These are phyloP conservation scores for Acanthis flammea DNA, from an alignment of 2,797 vertebrate species.

Conservation along the genomic window DNA sequence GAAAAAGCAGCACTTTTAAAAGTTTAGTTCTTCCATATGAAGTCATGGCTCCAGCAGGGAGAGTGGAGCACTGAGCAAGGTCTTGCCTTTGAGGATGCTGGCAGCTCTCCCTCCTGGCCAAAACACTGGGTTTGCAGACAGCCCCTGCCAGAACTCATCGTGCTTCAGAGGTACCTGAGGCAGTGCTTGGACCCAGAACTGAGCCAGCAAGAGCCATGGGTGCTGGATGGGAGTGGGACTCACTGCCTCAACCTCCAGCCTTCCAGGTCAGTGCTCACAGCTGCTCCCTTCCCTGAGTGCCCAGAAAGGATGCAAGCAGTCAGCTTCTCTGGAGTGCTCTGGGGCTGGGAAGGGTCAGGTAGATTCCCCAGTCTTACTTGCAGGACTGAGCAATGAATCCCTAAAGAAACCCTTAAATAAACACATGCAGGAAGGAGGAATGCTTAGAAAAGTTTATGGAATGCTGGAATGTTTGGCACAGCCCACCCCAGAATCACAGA, in stretches of 20 bases:
- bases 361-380: neutral
- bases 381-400: neutral
- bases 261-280: neutral
- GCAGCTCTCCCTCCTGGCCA: neutral
- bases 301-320: neutral
- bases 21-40: neutral
- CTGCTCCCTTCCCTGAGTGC: neutral
- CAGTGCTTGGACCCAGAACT: neutral
- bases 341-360: neutral
- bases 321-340: neutral
- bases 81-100: neutral
- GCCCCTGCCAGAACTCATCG: neutral
- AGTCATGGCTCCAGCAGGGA: neutral
- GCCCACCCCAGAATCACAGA: neutral
- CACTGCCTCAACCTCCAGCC: rapidly evolving
- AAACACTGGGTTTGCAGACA: neutral
- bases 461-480: neutral
- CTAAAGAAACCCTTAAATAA: neutral
- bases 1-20: neutral
- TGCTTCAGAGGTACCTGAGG: neutral
- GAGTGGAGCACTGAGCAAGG: neutral
- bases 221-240: neutral
- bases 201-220: neutral
- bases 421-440: neutral
- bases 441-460: neutral